A percentile compares a stretch with the other conserved stretches of the same genome.
phyloP scores from a whole-genome alignment of 1,140 invertebrate species.

The Saccostrea echinata region DNA sequence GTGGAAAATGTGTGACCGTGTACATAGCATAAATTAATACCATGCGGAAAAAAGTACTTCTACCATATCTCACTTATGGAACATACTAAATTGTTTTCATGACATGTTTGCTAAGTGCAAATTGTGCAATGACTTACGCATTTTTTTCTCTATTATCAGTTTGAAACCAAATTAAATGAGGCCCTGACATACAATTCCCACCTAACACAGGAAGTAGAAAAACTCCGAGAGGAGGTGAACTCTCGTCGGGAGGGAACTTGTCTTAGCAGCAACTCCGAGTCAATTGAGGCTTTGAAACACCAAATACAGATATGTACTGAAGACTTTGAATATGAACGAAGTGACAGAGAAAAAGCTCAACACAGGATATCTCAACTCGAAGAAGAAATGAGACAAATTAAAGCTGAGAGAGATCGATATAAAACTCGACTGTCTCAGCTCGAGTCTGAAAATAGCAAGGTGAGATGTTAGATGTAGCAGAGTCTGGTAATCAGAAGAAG shows the following conservation, averaged over 20 bases:
- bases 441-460: slow-evolving; percentile 18
- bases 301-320: slow-evolving; percentile 78
- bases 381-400: slow-evolving; percentile 59
- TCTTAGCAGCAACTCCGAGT: slow-evolving; percentile 59
- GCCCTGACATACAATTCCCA: slow-evolving; percentile 16
- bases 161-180: slow-evolving; percentile 52
- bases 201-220: slow-evolving; percentile 51
- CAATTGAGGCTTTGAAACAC: slow-evolving; percentile 70
- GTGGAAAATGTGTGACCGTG: too few species aligned
- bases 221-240: slow-evolving; percentile 43
- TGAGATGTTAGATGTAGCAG: not conserved
- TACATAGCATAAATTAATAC: too few species aligned
- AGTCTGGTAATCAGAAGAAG: too few species aligned
- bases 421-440: slow-evolving; percentile 19
- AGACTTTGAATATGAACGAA: slow-evolving; percentile 75
- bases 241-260: slow-evolving; percentile 6
- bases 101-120: too few species aligned
- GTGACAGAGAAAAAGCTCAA: slow-evolving; percentile 72
- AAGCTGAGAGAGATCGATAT: slow-evolving; percentile 56
- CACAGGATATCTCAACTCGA: slow-evolving; percentile 58
- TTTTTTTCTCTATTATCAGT: slow-evolving; percentile 39
- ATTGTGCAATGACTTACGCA: too few species aligned
- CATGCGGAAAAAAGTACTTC: too few species aligned
- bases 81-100: too few species aligned
- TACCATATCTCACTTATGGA: too few species aligned